phyloP scores from a whole-genome alignment of 2,888 invertebrate genomes.

The Emesis furor region DNA sequence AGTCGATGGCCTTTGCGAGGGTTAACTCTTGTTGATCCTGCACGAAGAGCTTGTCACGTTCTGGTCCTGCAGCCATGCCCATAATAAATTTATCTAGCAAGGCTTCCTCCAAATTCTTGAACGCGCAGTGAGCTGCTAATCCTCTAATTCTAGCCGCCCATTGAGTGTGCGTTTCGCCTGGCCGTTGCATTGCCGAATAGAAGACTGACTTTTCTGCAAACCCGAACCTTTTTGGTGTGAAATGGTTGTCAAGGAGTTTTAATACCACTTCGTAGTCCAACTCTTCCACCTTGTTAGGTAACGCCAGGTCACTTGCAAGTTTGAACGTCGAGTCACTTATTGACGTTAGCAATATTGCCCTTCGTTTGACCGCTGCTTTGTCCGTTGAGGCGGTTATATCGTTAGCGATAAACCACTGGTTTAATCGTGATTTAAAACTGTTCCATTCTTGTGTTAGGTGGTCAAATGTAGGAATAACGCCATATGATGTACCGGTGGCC shows the following conservation, averaged over 20 bases:
- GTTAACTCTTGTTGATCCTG: slow-evolving; percentile 42
- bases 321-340: slow-evolving; percentile 56
- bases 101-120: slow-evolving; percentile 38
- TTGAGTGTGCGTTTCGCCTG: slow-evolving; percentile 41
- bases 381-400: slow-evolving; percentile 42
- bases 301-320: slow-evolving; percentile 57
- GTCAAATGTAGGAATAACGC: slow-evolving; percentile 36
- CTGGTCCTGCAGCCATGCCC: slow-evolving; percentile 46
- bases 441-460: slow-evolving; percentile 42
- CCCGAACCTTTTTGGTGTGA: slow-evolving; percentile 54
- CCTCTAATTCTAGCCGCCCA: not conserved
- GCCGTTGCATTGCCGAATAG: not conserved
- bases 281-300: slow-evolving; percentile 58
- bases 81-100: slow-evolving; percentile 51
- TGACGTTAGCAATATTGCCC: slow-evolving; percentile 51
- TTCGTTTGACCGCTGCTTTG: slow-evolving; percentile 44
- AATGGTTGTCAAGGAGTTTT: slow-evolving; percentile 44
- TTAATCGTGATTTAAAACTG: slow-evolving; percentile 39
- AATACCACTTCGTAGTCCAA: slow-evolving; percentile 45
- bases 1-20: slow-evolving; percentile 43
- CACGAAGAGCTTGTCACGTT: slow-evolving; percentile 44
- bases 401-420: slow-evolving; percentile 57
- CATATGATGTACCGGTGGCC: slow-evolving; percentile 37
- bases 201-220: slow-evolving; percentile 44
- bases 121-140: not conserved